These are phyloP conservation scores for Capitulum mitella DNA, from an alignment of 2,888 invertebrate genomes.

Conservation along the genomic window DNA sequence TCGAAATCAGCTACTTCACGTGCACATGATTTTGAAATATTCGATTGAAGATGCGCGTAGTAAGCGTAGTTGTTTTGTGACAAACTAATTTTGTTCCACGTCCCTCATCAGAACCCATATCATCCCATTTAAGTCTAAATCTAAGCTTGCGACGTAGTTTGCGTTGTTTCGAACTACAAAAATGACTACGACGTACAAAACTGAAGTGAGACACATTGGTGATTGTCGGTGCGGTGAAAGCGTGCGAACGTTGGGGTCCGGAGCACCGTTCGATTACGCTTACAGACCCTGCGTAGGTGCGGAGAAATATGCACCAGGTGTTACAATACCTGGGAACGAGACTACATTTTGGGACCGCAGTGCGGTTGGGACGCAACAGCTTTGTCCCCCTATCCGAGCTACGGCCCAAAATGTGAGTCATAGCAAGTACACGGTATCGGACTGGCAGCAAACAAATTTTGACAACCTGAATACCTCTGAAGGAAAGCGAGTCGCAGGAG, in stretches of 20 bases:
- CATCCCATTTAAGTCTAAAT: neutral
- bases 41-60: too few relatives aligned
- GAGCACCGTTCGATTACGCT: neutral
- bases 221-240: conserved; percentile 11
- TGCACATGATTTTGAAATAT: too few relatives aligned
- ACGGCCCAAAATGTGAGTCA: neutral
- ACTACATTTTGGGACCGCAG: conserved; percentile 14
- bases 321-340: neutral
- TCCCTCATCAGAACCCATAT: too few relatives aligned
- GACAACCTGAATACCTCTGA: neutral
- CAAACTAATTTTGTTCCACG: too few relatives aligned
- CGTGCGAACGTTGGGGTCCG: neutral
- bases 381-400: neutral
- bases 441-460: conserved; percentile 13
- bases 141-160: neutral
- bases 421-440: neutral
- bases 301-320: neutral
- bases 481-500: neutral
- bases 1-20: too few relatives aligned
- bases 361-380: neutral
- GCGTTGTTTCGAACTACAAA: neutral
- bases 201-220: conserved; percentile 4
- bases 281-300: conserved; percentile 1
- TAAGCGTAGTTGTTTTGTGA: too few relatives aligned
- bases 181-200: neutral